Evolutionary conservation across 2,113 vertebrate species (phyloP).

Genomic region (Actenoides hombroni): DNA sequence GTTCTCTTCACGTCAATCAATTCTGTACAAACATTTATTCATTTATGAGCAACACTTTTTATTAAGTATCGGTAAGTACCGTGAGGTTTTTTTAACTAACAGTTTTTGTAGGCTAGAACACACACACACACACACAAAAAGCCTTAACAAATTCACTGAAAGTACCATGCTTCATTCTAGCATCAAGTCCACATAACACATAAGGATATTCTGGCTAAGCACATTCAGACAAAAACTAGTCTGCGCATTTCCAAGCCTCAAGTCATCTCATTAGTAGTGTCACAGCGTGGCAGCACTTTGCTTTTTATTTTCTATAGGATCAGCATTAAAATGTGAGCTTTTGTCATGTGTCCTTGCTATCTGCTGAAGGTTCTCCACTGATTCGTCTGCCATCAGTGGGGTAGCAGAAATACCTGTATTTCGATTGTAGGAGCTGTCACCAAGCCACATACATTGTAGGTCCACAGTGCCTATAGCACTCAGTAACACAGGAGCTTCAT

Average conservation of each 20-base stretch:
- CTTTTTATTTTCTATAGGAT: not conserved
- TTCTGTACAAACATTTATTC: not conserved
- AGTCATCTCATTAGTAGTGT: not conserved
- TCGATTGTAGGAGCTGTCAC: not conserved
- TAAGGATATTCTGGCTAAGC: not conserved
- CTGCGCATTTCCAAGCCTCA: not conserved
- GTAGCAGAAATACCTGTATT: not conserved
- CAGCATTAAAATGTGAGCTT: not conserved
- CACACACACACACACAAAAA: not conserved
- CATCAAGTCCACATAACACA: rapidly evolving
- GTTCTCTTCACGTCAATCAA: not conserved
- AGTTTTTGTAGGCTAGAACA: not conserved
- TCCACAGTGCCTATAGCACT: not conserved
- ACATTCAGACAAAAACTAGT: not conserved
- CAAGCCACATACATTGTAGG: not conserved
- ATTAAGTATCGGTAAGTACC: not conserved
- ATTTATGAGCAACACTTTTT: not conserved
- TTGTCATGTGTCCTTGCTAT: not conserved
- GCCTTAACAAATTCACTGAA: not conserved
- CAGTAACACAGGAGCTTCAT: not conserved
- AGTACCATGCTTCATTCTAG: not conserved
- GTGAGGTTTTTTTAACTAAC: not conserved
- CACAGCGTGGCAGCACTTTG: not conserved
- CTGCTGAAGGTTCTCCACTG: not conserved
- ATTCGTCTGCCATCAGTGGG: not conserved